phyloP scores from a whole-genome alignment of 2,113 vertebrate species.

The Leucopternis melanops region DNA sequence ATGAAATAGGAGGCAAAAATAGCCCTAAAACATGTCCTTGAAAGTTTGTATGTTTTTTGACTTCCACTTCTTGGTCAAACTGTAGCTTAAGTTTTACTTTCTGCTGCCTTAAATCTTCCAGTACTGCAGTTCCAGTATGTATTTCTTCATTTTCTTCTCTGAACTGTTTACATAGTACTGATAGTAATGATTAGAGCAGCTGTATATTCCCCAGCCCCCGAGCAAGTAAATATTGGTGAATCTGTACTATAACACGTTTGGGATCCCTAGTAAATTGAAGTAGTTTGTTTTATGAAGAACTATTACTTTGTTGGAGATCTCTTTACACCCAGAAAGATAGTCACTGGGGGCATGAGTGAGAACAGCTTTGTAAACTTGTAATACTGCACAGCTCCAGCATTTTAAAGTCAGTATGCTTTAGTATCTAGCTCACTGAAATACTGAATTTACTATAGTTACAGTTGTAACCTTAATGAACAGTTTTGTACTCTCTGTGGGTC shows the following conservation, averaged over 20 bases:
- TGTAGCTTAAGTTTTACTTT: neutral
- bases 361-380: neutral
- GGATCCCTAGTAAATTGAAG: neutral
- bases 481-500: neutral
- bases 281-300: neutral
- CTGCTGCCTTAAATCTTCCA: neutral
- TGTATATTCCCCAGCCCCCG: neutral
- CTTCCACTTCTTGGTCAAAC: neutral
- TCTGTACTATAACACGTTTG: neutral
- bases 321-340: neutral
- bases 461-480: neutral
- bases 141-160: neutral
- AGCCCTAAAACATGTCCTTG: neutral
- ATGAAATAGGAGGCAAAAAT: neutral
- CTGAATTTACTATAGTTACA: neutral
- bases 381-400: neutral
- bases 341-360: neutral
- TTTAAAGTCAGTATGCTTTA: neutral
- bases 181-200: neutral
- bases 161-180: neutral
- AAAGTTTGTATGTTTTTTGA: neutral
- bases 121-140: neutral
- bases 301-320: neutral
- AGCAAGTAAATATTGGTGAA: neutral
- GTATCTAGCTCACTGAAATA: neutral